phyloP scores from a whole-genome alignment of 2,113 vertebrate genomes.

The Haemorhous mexicanus region DNA sequence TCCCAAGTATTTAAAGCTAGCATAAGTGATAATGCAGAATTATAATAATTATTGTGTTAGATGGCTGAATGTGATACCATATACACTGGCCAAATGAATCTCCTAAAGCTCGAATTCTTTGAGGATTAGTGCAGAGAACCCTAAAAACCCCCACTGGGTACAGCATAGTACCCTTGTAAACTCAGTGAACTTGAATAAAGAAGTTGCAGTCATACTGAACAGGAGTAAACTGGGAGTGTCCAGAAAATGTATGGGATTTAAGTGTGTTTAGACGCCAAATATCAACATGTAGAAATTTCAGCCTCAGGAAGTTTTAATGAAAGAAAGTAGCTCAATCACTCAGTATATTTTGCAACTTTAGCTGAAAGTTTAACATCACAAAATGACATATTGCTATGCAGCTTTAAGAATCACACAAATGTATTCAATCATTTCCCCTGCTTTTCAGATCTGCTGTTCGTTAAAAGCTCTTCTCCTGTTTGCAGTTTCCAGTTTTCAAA shows the following conservation, averaged over 20 bases:
- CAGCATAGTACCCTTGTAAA: background rate
- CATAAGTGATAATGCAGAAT: background rate
- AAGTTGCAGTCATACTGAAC: background rate
- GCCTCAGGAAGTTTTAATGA: conserved; percentile 40
- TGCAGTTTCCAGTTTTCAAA: conserved; percentile 13
- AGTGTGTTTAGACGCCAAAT: background rate
- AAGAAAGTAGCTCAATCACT: conserved; percentile 39
- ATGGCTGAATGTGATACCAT: background rate
- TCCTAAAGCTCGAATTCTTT: background rate
- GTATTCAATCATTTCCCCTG: conserved; percentile 24
- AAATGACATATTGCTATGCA: conserved; percentile 47
- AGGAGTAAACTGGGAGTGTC: background rate
- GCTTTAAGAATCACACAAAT: conserved; percentile 46
- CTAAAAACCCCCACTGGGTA: background rate
- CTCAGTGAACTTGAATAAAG: background rate
- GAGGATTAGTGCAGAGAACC: background rate
- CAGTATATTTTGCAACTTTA: conserved; percentile 26
- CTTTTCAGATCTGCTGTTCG: conserved; percentile 45
- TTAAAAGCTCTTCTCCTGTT: background rate
- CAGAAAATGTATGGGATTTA: background rate
- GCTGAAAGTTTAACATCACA: conserved; percentile 30
- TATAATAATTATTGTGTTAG: background rate
- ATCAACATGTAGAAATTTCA: conserved; percentile 31
- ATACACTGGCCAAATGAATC: background rate
- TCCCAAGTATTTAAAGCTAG: conserved; percentile 28